Conservation (phyloP, 2,797 vertebrate species). For the Anguilla obscura region DNA sequence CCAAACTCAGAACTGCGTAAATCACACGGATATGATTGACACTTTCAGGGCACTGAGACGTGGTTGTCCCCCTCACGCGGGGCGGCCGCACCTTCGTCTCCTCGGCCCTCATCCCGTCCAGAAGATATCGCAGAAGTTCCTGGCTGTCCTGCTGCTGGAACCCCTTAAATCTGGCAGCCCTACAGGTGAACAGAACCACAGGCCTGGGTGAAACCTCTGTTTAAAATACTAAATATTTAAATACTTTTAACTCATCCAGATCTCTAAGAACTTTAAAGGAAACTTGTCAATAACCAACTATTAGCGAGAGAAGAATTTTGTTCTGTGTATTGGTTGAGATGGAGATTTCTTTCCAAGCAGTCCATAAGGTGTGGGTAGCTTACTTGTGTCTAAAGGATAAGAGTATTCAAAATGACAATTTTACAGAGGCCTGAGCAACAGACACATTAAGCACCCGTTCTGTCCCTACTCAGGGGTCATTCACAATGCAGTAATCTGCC, state of each 20-base stretch:
- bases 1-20: not conserved
- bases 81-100: constrained; percentile 76
- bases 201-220: not conserved
- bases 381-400: not conserved
- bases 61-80: not conserved
- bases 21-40: not conserved
- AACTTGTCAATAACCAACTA: not conserved
- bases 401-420: not conserved
- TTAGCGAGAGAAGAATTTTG: not conserved
- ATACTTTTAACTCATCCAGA: not conserved
- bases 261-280: not conserved
- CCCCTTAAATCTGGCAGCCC: constrained; percentile 91
- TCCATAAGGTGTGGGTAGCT: not conserved
- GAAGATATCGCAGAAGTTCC: constrained; percentile 90
- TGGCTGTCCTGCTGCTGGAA: constrained; percentile 98
- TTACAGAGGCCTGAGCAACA: not conserved
- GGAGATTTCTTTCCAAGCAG: not conserved
- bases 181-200: constrained; percentile 50
- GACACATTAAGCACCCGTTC: not conserved
- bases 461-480: not conserved
- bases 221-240: not conserved
- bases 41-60: not conserved
- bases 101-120: constrained; percentile 95
- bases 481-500: not conserved
- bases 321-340: not conserved